A percentile compares a stretch with the other conserved stretches of the same genome.
Evolutionary conservation across 2,797 vertebrate species (phyloP).

Genomic region (Denticeps clupeoides): DNA sequence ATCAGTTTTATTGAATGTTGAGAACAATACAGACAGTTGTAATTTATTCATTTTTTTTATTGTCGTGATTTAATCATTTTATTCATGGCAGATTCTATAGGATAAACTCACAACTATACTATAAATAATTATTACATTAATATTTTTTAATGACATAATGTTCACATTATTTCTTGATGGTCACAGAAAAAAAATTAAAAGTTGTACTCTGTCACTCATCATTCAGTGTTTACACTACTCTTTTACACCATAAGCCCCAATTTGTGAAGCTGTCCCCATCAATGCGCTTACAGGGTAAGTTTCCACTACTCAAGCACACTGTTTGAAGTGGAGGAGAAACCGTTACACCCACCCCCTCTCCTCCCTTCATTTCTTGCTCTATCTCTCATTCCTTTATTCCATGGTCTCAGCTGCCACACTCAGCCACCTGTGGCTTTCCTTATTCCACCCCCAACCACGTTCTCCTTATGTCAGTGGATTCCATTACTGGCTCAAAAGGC

Average conservation of each 20-base stretch:
- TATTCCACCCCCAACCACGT: neutral
- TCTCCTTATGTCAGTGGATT: no score
- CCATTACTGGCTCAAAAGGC: no score
- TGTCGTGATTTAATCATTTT: no score
- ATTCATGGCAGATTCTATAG: conserved; percentile 14
- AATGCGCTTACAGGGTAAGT: conserved; percentile 28
- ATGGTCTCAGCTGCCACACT: conserved; percentile 1
- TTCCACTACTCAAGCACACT: conserved; percentile 32
- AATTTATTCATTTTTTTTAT: no score
- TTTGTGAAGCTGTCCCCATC: conserved; percentile 29
- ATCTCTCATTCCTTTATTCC: neutral
- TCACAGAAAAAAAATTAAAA: neutral
- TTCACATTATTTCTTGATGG: no score
- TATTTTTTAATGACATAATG: no score
- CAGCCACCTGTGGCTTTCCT: neutral
- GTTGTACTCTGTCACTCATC: neutral
- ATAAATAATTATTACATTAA: conserved; percentile 1
- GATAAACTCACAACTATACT: conserved; percentile 4
- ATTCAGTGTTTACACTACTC: conserved; percentile 12
- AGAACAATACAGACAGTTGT: no score
- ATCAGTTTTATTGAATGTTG: no score
- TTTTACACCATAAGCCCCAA: conserved; percentile 20
- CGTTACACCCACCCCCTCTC: conserved; percentile 34
- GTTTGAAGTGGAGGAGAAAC: conserved; percentile 43
- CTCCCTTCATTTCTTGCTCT: neutral